Conservation (phyloP, 2,113 vertebrate genomes). For the Zosterops lateralis region DNA sequence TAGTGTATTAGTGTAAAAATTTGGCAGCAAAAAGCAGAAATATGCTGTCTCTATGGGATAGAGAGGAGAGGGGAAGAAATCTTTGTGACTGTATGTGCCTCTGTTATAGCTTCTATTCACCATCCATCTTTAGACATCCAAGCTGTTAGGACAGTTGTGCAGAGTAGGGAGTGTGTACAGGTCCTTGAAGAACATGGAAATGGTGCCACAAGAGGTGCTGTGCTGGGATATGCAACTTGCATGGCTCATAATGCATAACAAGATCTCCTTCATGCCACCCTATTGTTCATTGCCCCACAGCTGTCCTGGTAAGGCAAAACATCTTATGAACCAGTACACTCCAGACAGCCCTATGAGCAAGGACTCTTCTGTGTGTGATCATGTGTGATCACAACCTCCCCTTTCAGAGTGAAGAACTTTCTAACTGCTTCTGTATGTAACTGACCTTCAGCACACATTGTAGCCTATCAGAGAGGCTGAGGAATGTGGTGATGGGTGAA, state of each 20-base stretch:
- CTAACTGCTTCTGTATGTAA: neutral
- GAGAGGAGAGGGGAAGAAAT: neutral
- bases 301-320: neutral
- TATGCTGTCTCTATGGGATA: neutral
- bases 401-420: neutral
- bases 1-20: neutral
- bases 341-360: neutral
- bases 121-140: neutral
- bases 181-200: neutral
- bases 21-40: neutral
- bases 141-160: neutral
- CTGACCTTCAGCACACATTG: neutral
- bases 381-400: neutral
- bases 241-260: accelerated
- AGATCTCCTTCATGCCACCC: neutral
- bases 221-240: neutral
- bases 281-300: neutral
- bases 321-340: neutral
- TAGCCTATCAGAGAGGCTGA: neutral
- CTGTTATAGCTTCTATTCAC: neutral
- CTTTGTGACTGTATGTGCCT: neutral
- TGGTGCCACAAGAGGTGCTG: neutral
- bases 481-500: neutral
- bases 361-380: neutral
- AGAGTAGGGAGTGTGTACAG: accelerated